Conservation (phyloP, 2,113 vertebrate species). For the Mandrillus leucophaeus region DNA sequence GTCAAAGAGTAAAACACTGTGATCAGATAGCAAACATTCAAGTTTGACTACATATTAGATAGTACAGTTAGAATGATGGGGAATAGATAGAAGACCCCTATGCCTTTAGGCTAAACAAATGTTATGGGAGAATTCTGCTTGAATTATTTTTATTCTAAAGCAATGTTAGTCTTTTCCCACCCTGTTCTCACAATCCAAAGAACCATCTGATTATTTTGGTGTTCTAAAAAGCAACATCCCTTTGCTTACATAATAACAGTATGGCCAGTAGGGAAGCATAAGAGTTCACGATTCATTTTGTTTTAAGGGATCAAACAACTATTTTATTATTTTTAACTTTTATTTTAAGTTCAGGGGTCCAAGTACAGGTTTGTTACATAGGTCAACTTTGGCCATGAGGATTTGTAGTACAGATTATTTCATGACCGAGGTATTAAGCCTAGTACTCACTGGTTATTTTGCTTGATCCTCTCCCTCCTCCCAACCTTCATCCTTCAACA, state of each 20-base stretch:
- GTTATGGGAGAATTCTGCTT: background rate
- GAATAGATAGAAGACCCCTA: background rate
- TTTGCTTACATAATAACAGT: background rate
- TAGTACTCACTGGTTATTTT: too few relatives aligned
- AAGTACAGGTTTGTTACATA: too few relatives aligned
- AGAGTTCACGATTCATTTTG: background rate
- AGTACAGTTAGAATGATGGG: background rate
- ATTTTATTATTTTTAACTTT: too few relatives aligned
- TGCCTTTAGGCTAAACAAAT: background rate
- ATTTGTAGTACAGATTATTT: too few relatives aligned
- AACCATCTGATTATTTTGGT: background rate
- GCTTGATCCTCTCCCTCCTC: too few relatives aligned
- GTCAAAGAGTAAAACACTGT: background rate
- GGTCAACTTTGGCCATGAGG: accelerated
- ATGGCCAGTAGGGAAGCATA: background rate
- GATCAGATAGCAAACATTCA: background rate
- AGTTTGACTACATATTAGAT: background rate
- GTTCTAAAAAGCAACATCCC: background rate
- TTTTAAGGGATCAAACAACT: too few relatives aligned
- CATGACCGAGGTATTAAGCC: too few relatives aligned
- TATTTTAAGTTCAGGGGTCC: too few relatives aligned
- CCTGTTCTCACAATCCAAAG: background rate
- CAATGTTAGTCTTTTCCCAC: background rate
- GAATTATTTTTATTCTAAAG: background rate
- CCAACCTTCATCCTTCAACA: too few relatives aligned